Conservation (phyloP, 2,888 invertebrate species). For the Sesamia inferens region DNA sequence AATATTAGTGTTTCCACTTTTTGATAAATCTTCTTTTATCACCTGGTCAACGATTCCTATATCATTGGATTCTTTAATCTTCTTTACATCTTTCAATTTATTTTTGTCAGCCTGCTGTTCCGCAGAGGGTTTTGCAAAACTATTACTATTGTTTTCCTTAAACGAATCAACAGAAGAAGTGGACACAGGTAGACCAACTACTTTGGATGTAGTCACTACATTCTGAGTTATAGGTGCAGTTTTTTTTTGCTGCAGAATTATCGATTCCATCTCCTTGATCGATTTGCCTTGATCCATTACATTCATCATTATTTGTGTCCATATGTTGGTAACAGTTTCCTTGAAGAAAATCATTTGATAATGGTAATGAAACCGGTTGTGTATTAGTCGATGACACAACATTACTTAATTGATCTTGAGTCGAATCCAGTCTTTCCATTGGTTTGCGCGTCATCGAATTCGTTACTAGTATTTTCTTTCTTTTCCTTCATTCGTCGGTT, state of each 20-base stretch:
- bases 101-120: slow-evolving; percentile 1
- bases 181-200: slow-evolving; percentile 15
- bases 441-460: slow-evolving; percentile 64
- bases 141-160: slow-evolving; percentile 38
- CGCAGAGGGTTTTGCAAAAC: background rate
- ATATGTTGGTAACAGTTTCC: slow-evolving; percentile 2
- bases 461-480: slow-evolving; percentile 84
- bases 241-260: background rate
- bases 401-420: slow-evolving; percentile 72
- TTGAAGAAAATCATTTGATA: slow-evolving; percentile 41
- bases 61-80: background rate
- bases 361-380: slow-evolving; percentile 55
- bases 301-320: slow-evolving; percentile 1
- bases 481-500: slow-evolving; percentile 94
- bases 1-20: slow-evolving; percentile 31
- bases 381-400: slow-evolving; percentile 69
- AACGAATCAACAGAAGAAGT: slow-evolving; percentile 26
- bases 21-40: slow-evolving; percentile 68
- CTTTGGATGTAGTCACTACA: slow-evolving; percentile 26
- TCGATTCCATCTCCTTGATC: slow-evolving; percentile 9
- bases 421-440: slow-evolving; percentile 57
- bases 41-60: slow-evolving; percentile 45
- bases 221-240: slow-evolving; percentile 8
- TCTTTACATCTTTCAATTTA: slow-evolving; percentile 16
- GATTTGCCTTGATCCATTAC: background rate